Conservation (phyloP, 2,797 vertebrate genomes). For the Mycteria americana region DNA sequence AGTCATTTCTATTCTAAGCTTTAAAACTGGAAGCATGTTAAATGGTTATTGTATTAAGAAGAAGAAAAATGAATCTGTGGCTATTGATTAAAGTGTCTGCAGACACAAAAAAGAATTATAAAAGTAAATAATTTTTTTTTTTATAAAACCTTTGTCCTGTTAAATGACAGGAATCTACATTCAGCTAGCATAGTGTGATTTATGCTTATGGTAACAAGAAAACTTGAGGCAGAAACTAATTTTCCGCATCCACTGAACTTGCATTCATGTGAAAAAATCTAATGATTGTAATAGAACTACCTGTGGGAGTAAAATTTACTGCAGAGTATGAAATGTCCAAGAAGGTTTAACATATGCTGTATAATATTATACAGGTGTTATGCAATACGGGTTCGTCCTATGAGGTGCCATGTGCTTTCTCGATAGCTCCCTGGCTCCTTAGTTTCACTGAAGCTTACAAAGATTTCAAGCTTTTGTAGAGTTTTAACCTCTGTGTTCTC, state of each 20-base stretch:
- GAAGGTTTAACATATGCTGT: background rate
- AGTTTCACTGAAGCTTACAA: background rate
- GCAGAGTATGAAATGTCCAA: background rate
- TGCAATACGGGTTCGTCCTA: background rate
- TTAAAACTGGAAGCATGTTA: background rate
- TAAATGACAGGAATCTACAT: conserved; percentile 2
- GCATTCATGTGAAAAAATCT: conserved; percentile 45
- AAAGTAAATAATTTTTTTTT: background rate
- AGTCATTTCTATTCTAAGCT: background rate
- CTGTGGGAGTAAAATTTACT: conserved; percentile 1
- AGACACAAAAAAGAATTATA: background rate
- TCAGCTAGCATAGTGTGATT: background rate
- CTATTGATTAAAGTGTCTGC: conserved; percentile 3
- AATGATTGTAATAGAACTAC: conserved; percentile 34
- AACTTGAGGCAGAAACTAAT: conserved; percentile 40
- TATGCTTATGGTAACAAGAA: conserved; percentile 14
- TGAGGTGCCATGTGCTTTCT: background rate
- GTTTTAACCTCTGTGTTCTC: background rate
- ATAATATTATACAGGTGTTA: background rate
- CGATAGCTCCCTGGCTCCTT: background rate
- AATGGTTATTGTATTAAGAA: background rate
- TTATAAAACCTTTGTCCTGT: background rate
- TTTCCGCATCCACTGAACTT: conserved; percentile 7
- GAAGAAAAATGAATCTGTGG: background rate
- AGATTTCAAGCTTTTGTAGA: background rate